These are phyloP conservation scores for Aulostomus chinensis DNA, from an alignment of 2,797 vertebrate genomes.

Conservation along the genomic window DNA sequence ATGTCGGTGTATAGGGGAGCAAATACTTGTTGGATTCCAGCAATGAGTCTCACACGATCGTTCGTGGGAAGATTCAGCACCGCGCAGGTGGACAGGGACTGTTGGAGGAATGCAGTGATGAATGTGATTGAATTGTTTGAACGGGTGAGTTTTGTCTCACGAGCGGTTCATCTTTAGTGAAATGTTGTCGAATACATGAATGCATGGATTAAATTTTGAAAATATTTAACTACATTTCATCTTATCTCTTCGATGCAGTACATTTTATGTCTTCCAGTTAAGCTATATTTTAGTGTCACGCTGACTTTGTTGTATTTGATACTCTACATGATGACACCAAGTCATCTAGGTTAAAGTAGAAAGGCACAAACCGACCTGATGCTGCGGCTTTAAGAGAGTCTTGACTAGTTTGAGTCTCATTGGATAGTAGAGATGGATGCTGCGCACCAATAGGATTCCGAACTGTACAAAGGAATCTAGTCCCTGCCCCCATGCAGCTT, in stretches of 20 bases:
- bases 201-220: too few species aligned
- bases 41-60: too few species aligned
- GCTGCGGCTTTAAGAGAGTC: constrained; percentile 27
- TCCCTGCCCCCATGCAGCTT: constrained; percentile 38
- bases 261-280: too few species aligned
- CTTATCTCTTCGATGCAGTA: too few species aligned
- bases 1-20: too few species aligned
- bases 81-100: constrained; percentile 6
- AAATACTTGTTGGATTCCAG: too few species aligned
- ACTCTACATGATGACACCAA: too few species aligned
- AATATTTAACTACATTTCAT: too few species aligned
- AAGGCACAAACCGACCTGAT: background rate
- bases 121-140: background rate
- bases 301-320: too few species aligned
- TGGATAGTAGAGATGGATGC: constrained; percentile 16
- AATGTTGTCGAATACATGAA: too few species aligned
- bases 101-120: background rate
- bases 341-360: background rate
- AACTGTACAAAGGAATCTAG: constrained; percentile 67
- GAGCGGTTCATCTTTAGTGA: background rate
- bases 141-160: background rate
- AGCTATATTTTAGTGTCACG: background rate
- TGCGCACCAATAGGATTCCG: constrained; percentile 56
- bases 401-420: constrained; percentile 12
- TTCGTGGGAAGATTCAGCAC: too few species aligned